phyloP scores from a whole-genome alignment of 1,140 invertebrate genomes.

The Popillia japonica region DNA sequence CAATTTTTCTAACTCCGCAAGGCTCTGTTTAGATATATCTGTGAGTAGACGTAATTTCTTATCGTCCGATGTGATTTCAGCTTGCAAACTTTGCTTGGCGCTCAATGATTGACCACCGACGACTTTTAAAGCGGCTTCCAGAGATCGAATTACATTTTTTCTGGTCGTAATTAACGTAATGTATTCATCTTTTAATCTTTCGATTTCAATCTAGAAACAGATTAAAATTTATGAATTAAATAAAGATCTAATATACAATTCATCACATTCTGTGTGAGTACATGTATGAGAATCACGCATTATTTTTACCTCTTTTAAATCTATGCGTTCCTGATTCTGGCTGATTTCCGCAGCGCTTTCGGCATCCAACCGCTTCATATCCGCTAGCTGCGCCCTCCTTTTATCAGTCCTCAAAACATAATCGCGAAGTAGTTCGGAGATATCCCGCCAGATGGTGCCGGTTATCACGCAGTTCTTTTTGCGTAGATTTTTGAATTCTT shows the following conservation, averaged over 20 bases:
- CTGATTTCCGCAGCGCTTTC: slow-evolving; percentile 51
- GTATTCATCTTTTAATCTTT: slow-evolving; percentile 40
- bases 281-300: background rate
- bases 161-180: background rate
- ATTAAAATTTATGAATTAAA: background rate
- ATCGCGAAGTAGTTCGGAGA: slow-evolving; percentile 47
- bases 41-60: slow-evolving; percentile 49
- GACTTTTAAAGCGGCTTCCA: slow-evolving; percentile 25
- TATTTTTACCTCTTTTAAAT: slow-evolving; percentile 47
- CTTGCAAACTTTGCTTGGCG: slow-evolving; percentile 42
- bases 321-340: slow-evolving; percentile 52
- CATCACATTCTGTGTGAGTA: too few relatives aligned
- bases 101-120: slow-evolving; percentile 2
- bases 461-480: slow-evolving; percentile 47
- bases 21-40: slow-evolving; percentile 43
- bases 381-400: slow-evolving; percentile 53
- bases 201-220: slow-evolving; percentile 37
- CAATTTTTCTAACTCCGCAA: slow-evolving; percentile 47
- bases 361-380: slow-evolving; percentile 52
- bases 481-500: slow-evolving; percentile 46
- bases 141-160: slow-evolving; percentile 29
- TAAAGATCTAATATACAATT: too few relatives aligned
- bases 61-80: slow-evolving; percentile 50
- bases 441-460: slow-evolving; percentile 51
- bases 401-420: slow-evolving; percentile 53